Percentiles rank a stretch among this genome's conserved stretches.
Conservation (phyloP, 2,888 invertebrate genomes). For the Gymnosoma rotundatum region DNA sequence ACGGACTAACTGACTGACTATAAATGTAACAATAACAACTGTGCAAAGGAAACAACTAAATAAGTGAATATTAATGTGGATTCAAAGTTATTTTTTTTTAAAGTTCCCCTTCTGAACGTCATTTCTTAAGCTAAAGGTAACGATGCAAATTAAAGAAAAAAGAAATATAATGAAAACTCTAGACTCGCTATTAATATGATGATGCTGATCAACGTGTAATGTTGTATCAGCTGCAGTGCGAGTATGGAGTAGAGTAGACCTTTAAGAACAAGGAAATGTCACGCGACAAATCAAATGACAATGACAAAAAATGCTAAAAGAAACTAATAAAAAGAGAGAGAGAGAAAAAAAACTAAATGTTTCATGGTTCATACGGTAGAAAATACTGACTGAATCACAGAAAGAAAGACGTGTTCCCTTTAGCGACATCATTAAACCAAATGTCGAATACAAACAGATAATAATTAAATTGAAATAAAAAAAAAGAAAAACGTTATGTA, state of each 20-base stretch:
- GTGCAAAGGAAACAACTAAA: conserved; percentile 39
- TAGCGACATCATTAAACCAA: conserved; percentile 79
- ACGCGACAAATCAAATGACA: conserved; percentile 68
- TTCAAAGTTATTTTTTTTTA: conserved; percentile 19
- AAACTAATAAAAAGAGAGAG: conserved; percentile 2
- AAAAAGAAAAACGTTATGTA: conserved; percentile 29
- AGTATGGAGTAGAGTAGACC: conserved; percentile 48
- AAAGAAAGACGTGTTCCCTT: conserved; percentile 68
- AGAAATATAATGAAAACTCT: conserved; percentile 33
- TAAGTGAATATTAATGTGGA: conserved; percentile 36
- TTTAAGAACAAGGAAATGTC: conserved; percentile 69
- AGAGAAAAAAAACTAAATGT: conserved; percentile 19
- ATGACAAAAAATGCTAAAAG: conserved; percentile 38
- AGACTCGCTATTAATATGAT: conserved; percentile 59
- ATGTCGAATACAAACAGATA: conserved; percentile 79
- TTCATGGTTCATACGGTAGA: conserved; percentile 52
- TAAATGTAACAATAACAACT: conserved; percentile 14
- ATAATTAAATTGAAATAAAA: conserved; percentile 54
- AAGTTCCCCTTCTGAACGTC: conserved; percentile 25
- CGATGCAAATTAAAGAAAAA: conserved; percentile 66
- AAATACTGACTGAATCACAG: conserved; percentile 55
- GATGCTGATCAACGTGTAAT: conserved; percentile 43
- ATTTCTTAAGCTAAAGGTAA: conserved; percentile 55
- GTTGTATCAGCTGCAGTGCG: neutral
- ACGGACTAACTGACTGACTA: neutral